Percentiles rank a stretch among this genome's conserved stretches.
Evolutionary conservation across 1,140 invertebrate species (phyloP).

Genomic region (Temnothorax nylanderi): DNA sequence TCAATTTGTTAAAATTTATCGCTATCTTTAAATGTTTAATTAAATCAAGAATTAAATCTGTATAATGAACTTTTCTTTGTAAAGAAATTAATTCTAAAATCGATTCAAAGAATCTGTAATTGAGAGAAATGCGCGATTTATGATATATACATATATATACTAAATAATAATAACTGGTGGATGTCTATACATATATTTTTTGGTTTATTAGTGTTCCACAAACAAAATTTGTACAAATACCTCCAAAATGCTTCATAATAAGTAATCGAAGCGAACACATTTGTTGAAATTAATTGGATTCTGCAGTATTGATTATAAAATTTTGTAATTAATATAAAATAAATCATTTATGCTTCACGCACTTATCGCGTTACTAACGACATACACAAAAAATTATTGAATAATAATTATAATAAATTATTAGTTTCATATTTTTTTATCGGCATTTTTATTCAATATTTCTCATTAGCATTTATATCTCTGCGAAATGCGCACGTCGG

Average conservation of each 20-base stretch:
- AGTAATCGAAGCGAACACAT: background rate
- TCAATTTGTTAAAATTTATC: background rate
- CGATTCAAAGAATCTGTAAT: background rate
- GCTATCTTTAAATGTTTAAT: background rate
- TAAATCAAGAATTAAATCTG: background rate
- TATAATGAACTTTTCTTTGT: background rate
- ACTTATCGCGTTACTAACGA: background rate
- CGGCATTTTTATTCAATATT: background rate
- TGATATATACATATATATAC: background rate
- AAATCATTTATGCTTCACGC: background rate
- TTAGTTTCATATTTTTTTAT: constrained; percentile 5
- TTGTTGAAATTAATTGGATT: constrained; percentile 14
- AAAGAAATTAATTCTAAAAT: constrained; percentile 13
- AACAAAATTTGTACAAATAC: background rate
- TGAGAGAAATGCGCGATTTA: background rate
- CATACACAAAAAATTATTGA: background rate
- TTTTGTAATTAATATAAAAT: background rate
- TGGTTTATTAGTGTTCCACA: background rate
- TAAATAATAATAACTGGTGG: background rate
- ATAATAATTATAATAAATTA: background rate
- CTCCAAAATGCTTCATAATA: background rate
- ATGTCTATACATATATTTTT: background rate
- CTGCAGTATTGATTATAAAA: background rate
- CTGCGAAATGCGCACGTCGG: background rate
- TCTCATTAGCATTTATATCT: background rate